These are phyloP conservation scores for Eutolmus rufibarbis DNA, from an alignment of 2,888 invertebrate species.

Conservation along the genomic window DNA sequence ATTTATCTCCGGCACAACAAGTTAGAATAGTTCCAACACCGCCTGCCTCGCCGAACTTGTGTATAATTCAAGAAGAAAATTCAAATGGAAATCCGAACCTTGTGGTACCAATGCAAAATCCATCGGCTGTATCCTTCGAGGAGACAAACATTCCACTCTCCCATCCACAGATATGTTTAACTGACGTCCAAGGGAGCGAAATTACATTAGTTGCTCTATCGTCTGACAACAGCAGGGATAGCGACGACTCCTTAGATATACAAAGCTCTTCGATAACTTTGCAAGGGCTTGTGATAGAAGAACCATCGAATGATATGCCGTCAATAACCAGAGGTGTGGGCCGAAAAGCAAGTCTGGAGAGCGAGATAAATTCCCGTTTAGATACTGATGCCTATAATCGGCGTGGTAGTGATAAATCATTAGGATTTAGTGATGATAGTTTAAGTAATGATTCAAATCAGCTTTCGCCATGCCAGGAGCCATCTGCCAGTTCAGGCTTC, in stretches of 20 bases:
- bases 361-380: slow-evolving; percentile 59
- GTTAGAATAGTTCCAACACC: slow-evolving; percentile 62
- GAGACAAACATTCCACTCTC: slow-evolving; percentile 56
- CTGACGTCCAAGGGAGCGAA: slow-evolving; percentile 88
- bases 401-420: slow-evolving; percentile 73
- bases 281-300: slow-evolving; percentile 72
- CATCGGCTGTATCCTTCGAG: slow-evolving; percentile 18
- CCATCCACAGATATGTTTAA: slow-evolving; percentile 89
- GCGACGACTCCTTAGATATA: slow-evolving; percentile 73
- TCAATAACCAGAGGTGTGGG: slow-evolving; percentile 83
- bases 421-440: slow-evolving; percentile 77
- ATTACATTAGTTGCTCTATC: slow-evolving; percentile 77
- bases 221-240: slow-evolving; percentile 77
- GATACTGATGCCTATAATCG: slow-evolving; percentile 62
- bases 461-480: slow-evolving; percentile 66
- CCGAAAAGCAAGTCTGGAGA: slow-evolving; percentile 72
- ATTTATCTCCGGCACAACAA: slow-evolving; percentile 61
- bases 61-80: slow-evolving; percentile 81
- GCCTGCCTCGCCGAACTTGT: slow-evolving; percentile 65
- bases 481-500: slow-evolving; percentile 69
- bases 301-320: slow-evolving; percentile 77
- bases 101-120: slow-evolving; percentile 54
- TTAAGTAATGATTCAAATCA: slow-evolving; percentile 72
- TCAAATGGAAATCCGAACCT: slow-evolving; percentile 64
- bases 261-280: slow-evolving; percentile 61